These are phyloP conservation scores for Pionites leucogaster DNA, from an alignment of 2,113 vertebrate genomes.

Conservation along the genomic window DNA sequence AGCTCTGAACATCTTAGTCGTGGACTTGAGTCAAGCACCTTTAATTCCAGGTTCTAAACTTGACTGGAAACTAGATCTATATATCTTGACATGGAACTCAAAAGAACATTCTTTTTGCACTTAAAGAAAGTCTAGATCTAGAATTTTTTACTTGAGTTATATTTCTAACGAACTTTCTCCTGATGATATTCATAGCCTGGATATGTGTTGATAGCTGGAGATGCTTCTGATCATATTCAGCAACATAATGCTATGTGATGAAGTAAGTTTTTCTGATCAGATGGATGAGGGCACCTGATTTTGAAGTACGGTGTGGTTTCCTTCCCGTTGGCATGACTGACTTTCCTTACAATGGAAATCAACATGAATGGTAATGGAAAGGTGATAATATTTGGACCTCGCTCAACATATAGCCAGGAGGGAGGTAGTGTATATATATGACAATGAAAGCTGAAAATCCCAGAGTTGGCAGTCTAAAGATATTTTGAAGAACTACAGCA, in stretches of 20 bases:
- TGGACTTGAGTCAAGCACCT: background rate
- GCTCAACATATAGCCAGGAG: background rate
- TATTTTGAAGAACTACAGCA: background rate
- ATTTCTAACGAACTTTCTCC: background rate
- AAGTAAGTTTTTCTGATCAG: background rate
- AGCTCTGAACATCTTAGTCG: background rate
- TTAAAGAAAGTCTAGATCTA: background rate
- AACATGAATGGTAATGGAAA: background rate
- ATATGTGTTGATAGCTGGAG: background rate
- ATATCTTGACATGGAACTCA: background rate
- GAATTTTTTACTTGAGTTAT: rapidly evolving
- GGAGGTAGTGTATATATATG: background rate
- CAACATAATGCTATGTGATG: background rate
- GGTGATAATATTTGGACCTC: background rate
- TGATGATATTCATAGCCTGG: background rate
- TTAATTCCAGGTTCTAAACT: background rate
- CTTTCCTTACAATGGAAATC: background rate
- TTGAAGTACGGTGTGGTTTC: background rate
- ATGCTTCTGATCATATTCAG: background rate
- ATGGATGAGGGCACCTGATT: background rate
- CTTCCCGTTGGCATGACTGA: background rate
- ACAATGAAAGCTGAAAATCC: background rate
- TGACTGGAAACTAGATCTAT: background rate
- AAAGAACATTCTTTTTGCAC: background rate
- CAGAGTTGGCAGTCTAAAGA: background rate